Evolutionary conservation across 2,888 invertebrate species (phyloP).

Genomic region (Eupsilia transversa): DNA sequence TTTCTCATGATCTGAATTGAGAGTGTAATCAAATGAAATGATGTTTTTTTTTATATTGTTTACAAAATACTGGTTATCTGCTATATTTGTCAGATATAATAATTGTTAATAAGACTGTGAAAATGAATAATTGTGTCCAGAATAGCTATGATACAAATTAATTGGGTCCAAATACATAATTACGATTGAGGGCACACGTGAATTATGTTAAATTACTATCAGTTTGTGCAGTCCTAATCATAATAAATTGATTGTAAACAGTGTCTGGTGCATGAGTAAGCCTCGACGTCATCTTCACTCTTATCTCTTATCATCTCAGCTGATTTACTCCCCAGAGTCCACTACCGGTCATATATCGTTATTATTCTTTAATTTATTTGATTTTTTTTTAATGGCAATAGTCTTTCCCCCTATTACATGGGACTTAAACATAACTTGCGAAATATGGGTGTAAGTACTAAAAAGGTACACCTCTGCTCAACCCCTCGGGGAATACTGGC

Average conservation of each 20-base stretch:
- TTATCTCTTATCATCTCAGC: slow-evolving; percentile 59
- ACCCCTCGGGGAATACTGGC: too few relatives aligned
- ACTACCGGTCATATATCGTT: slow-evolving; percentile 1
- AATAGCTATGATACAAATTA: slow-evolving; percentile 28
- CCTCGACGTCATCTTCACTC: slow-evolving; percentile 43
- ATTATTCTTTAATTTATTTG: slow-evolving; percentile 26
- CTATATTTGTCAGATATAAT: background rate
- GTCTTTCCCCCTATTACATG: too few relatives aligned
- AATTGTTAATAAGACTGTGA: slow-evolving; percentile 1
- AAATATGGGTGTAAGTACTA: too few relatives aligned
- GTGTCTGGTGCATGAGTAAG: slow-evolving; percentile 41
- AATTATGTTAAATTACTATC: slow-evolving; percentile 48
- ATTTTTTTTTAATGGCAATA: too few relatives aligned
- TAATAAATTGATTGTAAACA: slow-evolving; percentile 56
- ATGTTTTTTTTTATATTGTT: background rate
- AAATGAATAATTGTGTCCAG: slow-evolving; percentile 30
- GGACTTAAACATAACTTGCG: too few relatives aligned
- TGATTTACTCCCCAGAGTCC: slow-evolving; percentile 37
- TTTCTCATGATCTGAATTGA: background rate
- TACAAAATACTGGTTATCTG: background rate
- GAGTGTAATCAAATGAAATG: background rate
- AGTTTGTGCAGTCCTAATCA: slow-evolving; percentile 39
- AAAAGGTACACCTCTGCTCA: too few relatives aligned
- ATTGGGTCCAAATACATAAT: slow-evolving; percentile 26
- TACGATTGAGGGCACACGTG: slow-evolving; percentile 44